These are phyloP conservation scores for Sapajus apella DNA, from an alignment of 2,113 vertebrate genomes.

Conservation along the genomic window DNA sequence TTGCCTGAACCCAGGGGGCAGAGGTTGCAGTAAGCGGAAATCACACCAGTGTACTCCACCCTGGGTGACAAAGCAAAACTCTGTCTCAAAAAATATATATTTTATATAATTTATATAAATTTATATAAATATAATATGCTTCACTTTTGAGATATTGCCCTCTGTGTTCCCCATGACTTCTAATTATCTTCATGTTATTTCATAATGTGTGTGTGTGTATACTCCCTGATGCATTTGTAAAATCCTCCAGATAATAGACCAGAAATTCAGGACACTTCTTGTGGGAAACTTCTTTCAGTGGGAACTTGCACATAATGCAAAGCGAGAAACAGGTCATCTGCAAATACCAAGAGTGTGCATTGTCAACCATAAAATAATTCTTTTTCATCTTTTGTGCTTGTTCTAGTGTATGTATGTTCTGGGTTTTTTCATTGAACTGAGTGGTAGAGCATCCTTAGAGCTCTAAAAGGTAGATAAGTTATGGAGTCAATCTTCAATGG, in stretches of 20 bases:
- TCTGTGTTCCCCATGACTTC: neutral
- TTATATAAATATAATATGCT: neutral
- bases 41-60: too few species aligned
- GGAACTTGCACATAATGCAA: neutral
- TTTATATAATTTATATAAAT: neutral
- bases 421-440: neutral
- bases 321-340: neutral
- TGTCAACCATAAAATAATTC: neutral
- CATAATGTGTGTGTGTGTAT: neutral
- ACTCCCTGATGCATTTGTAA: neutral
- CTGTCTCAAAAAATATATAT: too few species aligned
- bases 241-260: neutral
- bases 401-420: neutral
- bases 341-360: neutral
- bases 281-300: neutral
- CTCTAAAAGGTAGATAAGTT: neutral
- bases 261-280: neutral
- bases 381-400: neutral
- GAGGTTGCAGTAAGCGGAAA: too few species aligned
- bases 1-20: too few species aligned
- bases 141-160: neutral
- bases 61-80: too few species aligned
- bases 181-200: neutral
- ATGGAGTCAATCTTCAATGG: neutral
- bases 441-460: neutral